These are phyloP conservation scores for Mus spretus DNA, from an alignment of 2,797 vertebrate species.

Conservation along the genomic window DNA sequence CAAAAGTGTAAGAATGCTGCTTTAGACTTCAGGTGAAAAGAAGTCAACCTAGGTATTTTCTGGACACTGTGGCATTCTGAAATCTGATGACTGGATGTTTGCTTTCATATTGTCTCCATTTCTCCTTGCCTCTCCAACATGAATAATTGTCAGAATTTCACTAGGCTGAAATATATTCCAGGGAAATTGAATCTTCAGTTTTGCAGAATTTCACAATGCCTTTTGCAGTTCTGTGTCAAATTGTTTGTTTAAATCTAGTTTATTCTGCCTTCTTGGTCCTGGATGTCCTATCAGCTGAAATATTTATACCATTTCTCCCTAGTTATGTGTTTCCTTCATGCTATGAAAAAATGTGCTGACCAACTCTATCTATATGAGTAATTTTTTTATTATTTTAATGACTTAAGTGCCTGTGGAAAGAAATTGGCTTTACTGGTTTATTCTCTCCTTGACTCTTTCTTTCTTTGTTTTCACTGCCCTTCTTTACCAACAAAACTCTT, in stretches of 20 bases:
- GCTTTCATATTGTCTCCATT: constrained; percentile 70
- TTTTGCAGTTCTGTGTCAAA: constrained; percentile 62
- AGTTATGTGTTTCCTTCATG: constrained; percentile 73
- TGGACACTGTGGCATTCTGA: constrained; percentile 61
- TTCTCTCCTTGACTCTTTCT: constrained; percentile 65
- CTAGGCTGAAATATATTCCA: constrained; percentile 65
- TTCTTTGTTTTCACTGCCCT: constrained; percentile 51
- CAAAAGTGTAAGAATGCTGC: constrained; percentile 22
- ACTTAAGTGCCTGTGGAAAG: constrained; percentile 70
- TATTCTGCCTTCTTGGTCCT: constrained; percentile 77
- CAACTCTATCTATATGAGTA: constrained; percentile 60
- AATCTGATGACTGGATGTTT: constrained; percentile 71
- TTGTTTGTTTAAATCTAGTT: constrained; percentile 71
- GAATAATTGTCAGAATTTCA: constrained; percentile 67
- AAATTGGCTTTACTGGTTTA: constrained; percentile 9
- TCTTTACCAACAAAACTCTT: constrained; percentile 47
- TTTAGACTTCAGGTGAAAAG: constrained; percentile 69
- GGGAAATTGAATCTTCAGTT: constrained; percentile 60
- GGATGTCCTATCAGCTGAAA: constrained; percentile 72
- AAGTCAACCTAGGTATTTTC: constrained; percentile 65
- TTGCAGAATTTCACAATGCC: constrained; percentile 68
- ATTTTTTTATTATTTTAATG: constrained; percentile 74
- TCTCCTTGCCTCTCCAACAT: constrained; percentile 23
- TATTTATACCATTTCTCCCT: constrained; percentile 57
- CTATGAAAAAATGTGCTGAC: constrained; percentile 79